Base-by-base conservation (phyloP, 2,113 vertebrate genomes). In the Centrocercus urophasianus region DNA sequence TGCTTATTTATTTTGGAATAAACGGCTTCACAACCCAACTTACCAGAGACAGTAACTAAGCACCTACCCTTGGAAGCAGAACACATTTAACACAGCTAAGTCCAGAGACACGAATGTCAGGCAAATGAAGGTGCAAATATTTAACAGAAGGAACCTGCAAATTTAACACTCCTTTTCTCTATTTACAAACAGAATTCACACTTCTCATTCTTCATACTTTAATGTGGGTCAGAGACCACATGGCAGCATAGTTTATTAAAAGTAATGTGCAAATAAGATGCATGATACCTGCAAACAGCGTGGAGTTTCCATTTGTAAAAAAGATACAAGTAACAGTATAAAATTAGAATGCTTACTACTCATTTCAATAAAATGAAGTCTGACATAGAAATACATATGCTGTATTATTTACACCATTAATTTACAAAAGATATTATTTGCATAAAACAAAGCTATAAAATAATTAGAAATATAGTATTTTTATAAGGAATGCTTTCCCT, bases 341-440 rank as follows among this genome's bases (percentile, higher is more conserved):
- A 97, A 89, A 96, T 97, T 93, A 95, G 89, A 97, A 97, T 88
- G 89, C 60, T 96, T 96, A 96, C 93, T 97, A 96, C 50, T 96
- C 61, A 95, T 94, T 97, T 97, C 96, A 96, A 95, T 97, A 98
- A 97, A 98, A 97, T 93, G 87, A 97, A 98, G 96, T 98, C 93
- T 97, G 93, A 95, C 93, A 97, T 95, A 98, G 97, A 98, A 97
- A 97, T 97, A 98, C 91, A 97, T 97, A 98, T 1, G 2, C 28
- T 81, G 93, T 97, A 96, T 96, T 98, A 98, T 98, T 98, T 98
- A 98, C 98, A 98, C 86, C 97, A 97, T 99, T 98, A 97, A 98
- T 98, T 99, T 99, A 99, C 98, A 99, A 98, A 97, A 98, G 89
- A 95, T 94, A 96, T 71, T 92, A 96, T 95, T 91, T 97, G 90